These are phyloP conservation scores for Chloroceryle amazona DNA, from an alignment of 2,797 vertebrate species.

Conservation along the genomic window DNA sequence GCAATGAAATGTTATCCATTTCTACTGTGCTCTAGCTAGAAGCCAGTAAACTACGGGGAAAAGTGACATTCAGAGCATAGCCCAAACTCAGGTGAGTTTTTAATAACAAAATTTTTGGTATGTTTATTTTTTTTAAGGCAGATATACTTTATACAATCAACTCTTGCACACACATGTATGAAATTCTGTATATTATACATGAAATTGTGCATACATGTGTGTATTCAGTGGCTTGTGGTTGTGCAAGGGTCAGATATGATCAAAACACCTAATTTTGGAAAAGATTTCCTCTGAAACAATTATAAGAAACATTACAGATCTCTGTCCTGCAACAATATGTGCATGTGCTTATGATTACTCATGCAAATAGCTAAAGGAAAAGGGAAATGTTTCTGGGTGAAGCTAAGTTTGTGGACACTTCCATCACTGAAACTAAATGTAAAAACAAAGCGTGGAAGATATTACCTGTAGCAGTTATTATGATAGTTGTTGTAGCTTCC, in stretches of 20 bases:
- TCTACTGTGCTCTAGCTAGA: neutral
- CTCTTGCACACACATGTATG: rapidly evolving
- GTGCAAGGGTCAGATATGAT: neutral
- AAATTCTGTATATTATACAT: neutral
- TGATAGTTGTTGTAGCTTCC: slow-evolving; percentile 98
- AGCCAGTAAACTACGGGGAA: neutral
- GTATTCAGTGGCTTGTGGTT: neutral
- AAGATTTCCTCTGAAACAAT: neutral
- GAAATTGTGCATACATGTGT: no score
- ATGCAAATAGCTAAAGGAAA: neutral
- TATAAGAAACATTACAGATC: neutral
- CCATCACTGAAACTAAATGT: neutral
- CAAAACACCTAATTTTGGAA: neutral
- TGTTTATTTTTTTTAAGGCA: neutral
- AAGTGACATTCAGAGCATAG: neutral
- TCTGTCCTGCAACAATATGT: neutral
- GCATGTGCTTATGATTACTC: neutral
- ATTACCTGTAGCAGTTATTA: slow-evolving; percentile 98
- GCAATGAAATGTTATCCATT: neutral
- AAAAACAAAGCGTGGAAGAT: rapidly evolving
- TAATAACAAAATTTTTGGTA: neutral
- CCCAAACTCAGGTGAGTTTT: neutral
- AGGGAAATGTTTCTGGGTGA: neutral
- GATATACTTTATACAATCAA: neutral
- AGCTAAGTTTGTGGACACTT: neutral